phyloP scores from a whole-genome alignment of 1,140 invertebrate species.

The Linepithema humile region DNA sequence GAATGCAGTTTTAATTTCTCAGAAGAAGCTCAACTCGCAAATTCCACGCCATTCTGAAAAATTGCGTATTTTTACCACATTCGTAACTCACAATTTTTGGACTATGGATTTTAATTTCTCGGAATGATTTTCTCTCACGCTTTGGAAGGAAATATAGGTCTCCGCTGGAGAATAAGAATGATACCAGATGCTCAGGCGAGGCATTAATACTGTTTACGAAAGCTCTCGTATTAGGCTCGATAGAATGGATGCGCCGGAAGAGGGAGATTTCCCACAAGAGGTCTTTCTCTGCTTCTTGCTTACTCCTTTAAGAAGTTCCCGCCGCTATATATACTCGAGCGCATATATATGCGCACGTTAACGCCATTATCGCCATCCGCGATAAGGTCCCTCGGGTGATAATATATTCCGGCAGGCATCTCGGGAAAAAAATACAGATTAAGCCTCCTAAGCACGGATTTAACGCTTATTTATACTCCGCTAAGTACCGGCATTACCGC shows the following conservation, averaged over 20 bases:
- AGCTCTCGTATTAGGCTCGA: conserved; percentile 39
- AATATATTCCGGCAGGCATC: conserved; percentile 80
- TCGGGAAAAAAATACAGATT: conserved; percentile 82
- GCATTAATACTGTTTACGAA: conserved; percentile 56
- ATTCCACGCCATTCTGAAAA: too few relatives aligned
- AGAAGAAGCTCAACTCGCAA: too few relatives aligned
- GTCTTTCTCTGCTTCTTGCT: neutral
- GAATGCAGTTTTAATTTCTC: too few relatives aligned
- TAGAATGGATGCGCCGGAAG: conserved; percentile 26
- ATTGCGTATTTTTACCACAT: too few relatives aligned
- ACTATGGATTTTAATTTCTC: conserved; percentile 21
- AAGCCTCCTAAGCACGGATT: conserved; percentile 84
- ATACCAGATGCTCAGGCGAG: neutral
- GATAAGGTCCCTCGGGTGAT: conserved; percentile 80
- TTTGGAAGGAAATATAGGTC: neutral
- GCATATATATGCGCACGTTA: conserved; percentile 66
- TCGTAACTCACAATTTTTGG: too few relatives aligned
- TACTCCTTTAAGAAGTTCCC: conserved; percentile 62
- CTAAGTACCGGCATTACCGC: conserved; percentile 83
- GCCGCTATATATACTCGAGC: conserved; percentile 41
- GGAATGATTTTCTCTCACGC: neutral
- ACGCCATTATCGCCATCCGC: conserved; percentile 78
- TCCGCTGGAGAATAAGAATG: conserved; percentile 40
- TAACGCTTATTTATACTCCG: conserved; percentile 84
- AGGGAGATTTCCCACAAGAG: conserved; percentile 28